A percentile compares a stretch with the other conserved stretches of the same genome.
Evolutionary conservation across 2,797 vertebrate species (phyloP).

Genomic region (Sarcoramphus papa): DNA sequence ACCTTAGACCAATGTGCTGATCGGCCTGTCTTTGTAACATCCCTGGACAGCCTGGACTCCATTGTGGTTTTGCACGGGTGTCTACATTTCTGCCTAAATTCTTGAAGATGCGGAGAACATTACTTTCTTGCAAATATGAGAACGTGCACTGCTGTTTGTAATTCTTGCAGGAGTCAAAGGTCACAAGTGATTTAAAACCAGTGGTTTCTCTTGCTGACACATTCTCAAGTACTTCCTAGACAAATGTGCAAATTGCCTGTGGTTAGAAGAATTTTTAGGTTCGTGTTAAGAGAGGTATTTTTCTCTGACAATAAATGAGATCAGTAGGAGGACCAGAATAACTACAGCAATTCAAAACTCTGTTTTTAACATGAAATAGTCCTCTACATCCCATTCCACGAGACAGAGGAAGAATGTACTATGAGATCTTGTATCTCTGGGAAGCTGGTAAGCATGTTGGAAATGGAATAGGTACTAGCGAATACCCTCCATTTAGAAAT

Average conservation of each 20-base stretch:
- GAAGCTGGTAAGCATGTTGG: not conserved
- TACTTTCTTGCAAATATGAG: not conserved
- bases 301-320: conserved; percentile 6
- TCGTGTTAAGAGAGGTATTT: not conserved
- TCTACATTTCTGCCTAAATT: not conserved
- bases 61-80: not conserved
- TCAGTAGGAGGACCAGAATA: not conserved
- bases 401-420: not conserved
- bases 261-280: not conserved
- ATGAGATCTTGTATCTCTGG: not conserved
- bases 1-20: conserved; percentile 84
- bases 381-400: not conserved
- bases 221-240: not conserved
- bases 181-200: not conserved
- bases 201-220: not conserved
- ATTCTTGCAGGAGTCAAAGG: not conserved
- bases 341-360: conserved; percentile 7
- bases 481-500: not conserved
- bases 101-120: not conserved
- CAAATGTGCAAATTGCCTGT: not conserved
- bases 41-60: conserved; percentile 76
- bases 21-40: conserved; percentile 84
- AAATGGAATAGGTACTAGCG: not conserved
- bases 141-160: not conserved
- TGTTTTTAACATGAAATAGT: conserved; percentile 6